phyloP scores from a whole-genome alignment of 2,797 vertebrate genomes.

The Intellagama lesueurii region DNA sequence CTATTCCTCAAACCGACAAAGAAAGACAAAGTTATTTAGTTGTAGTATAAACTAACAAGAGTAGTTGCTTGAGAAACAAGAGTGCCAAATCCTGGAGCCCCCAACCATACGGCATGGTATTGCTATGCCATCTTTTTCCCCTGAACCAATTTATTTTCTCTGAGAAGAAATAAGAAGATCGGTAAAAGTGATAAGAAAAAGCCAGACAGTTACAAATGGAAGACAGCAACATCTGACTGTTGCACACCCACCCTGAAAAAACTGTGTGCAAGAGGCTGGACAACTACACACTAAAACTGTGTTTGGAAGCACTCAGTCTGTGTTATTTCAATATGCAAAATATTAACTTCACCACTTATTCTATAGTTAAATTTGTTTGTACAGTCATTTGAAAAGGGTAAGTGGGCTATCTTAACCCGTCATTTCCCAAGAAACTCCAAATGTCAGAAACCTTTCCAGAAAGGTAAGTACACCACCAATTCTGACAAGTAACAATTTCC shows the following conservation, averaged over 20 bases:
- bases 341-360: conserved; percentile 11
- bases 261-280: not conserved
- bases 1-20: conserved; percentile 3
- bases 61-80: not conserved
- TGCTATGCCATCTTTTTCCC: not conserved
- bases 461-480: not conserved
- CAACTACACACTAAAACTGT: not conserved
- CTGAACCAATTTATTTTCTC: not conserved
- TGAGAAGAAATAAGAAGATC: not conserved
- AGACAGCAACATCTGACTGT: not conserved
- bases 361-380: conserved; percentile 27
- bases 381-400: conserved; percentile 21
- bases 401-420: conserved; percentile 14
- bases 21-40: conserved; percentile 4
- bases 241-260: not conserved
- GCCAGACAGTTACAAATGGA: not conserved
- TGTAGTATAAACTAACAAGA: not conserved
- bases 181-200: too few relatives aligned
- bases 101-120: not conserved
- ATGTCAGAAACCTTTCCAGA: not conserved
- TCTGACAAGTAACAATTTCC: not conserved
- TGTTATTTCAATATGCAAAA: not conserved
- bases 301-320: not conserved
- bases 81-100: not conserved
- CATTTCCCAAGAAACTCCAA: not conserved